Evolutionary conservation across 2,888 invertebrate species (phyloP).

Genomic region (Lithosia quadra): DNA sequence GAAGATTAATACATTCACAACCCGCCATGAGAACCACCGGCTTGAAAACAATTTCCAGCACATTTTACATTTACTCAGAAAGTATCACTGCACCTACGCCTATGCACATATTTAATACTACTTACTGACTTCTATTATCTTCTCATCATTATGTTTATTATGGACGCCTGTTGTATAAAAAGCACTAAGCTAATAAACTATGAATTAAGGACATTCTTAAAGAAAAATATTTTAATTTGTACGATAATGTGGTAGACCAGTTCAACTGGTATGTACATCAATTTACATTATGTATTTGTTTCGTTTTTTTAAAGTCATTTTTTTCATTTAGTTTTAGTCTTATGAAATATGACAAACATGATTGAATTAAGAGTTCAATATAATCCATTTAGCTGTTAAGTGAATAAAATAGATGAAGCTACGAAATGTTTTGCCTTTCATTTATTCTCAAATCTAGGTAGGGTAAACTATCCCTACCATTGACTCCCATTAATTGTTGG

Average conservation of each 20-base stretch:
- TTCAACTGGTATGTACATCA: slow-evolving; percentile 22
- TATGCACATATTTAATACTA: slow-evolving; percentile 1
- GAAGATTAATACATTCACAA: slow-evolving; percentile 48
- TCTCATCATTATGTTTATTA: slow-evolving; percentile 21
- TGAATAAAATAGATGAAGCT: slow-evolving; percentile 29
- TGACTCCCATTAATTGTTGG: no score
- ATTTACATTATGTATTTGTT: slow-evolving; percentile 30
- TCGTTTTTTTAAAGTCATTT: slow-evolving; percentile 24
- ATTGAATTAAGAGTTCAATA: slow-evolving; percentile 35
- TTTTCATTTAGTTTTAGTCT: slow-evolving; percentile 21
- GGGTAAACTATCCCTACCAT: no score
- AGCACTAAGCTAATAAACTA: slow-evolving; percentile 30
- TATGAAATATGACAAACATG: slow-evolving; percentile 26
- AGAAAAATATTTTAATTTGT: slow-evolving; percentile 26
- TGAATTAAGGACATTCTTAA: slow-evolving; percentile 33
- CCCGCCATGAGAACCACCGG: background rate
- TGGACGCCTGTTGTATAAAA: slow-evolving; percentile 20
- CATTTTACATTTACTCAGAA: background rate
- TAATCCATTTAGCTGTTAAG: slow-evolving; percentile 23
- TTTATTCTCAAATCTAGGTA: slow-evolving; percentile 7
- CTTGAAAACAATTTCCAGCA: background rate
- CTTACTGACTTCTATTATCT: slow-evolving; percentile 30
- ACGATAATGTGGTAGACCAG: slow-evolving; percentile 28
- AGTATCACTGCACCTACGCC: background rate
- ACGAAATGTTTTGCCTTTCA: background rate